Base-by-base conservation (phyloP, 2,113 vertebrate genomes). In the Myotis davidii region DNA sequence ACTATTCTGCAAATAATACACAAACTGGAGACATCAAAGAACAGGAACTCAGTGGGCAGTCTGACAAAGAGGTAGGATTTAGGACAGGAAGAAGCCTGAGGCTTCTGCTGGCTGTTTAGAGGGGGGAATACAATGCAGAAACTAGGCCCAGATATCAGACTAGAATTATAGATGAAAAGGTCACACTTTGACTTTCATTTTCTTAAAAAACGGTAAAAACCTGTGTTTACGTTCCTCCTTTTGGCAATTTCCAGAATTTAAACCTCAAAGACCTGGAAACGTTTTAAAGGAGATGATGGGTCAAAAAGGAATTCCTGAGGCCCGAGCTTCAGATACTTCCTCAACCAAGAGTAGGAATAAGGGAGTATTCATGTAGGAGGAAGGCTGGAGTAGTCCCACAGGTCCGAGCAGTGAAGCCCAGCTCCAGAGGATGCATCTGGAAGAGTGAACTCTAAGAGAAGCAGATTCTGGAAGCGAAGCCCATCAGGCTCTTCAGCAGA, bases 11-110 rank as follows among this genome's bases (percentile, higher is more conserved):
- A 94, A 78, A 37, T 83, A 34, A 73, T 32, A 54, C 4, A 27
- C 45, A 67, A 91, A 61, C 76, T 93, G 64, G 45, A 94, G 70
- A 81, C 59, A 92, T 90, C 93, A 86, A 89, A 90, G 64, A 90
- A 89, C 32, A 86, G 74, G 56, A 94, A 76, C 39, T 90, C n/a
- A 27, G 84, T 45, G 45, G 70, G 61, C 85, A 52, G 23, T 48
- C 54, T 78, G 84, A 85, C 11, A 73, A 42, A 23, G 54, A 85
- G 78, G 20, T 5, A 82, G 27, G 79, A 64, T 5, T 91, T 27
- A 61, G 54, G 74, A 67, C 59, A 96, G 90, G 69, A 95, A 90
- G 78, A 93, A 54, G 84, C 72, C 73, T 52, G 27, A 91, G 82
- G 74, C 50, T 93, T 64, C 94, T 94, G 25, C 50, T 84, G 34